Conservation (phyloP, 1,140 invertebrate genomes). For the Caerostris extrusa region DNA sequence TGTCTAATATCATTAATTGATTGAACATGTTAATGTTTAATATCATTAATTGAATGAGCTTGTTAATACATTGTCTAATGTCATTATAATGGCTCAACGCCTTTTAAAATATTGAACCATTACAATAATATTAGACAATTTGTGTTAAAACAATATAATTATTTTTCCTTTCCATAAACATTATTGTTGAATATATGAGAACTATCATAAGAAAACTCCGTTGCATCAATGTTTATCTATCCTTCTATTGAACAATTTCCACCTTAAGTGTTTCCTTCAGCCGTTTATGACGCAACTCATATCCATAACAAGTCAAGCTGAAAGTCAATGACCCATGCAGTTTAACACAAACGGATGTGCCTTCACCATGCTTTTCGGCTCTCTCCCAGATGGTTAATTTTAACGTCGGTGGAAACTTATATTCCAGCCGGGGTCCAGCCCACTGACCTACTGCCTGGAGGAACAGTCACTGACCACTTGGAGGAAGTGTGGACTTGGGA, state of each 20-base stretch:
- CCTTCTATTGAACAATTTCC: background rate
- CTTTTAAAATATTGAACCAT: too few species aligned
- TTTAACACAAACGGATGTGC: constrained; percentile 10
- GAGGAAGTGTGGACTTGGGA: constrained; percentile 15
- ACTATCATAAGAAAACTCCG: background rate
- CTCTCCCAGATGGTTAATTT: constrained; percentile 25
- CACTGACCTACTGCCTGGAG: constrained; percentile 22
- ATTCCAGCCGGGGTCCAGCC: background rate
- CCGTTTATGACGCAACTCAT: background rate
- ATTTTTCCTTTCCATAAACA: too few species aligned
- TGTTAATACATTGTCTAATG: too few species aligned
- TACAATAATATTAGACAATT: too few species aligned
- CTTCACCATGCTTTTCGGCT: background rate
- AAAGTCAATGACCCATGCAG: background rate
- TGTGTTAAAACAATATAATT: too few species aligned
- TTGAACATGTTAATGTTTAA: too few species aligned
- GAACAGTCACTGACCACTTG: constrained; percentile 49
- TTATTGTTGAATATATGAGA: too few species aligned
- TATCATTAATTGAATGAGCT: too few species aligned
- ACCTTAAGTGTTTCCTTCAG: background rate
- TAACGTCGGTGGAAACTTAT: constrained; percentile 7
- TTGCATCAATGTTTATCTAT: background rate
- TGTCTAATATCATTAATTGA: too few species aligned
- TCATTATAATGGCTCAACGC: too few species aligned
- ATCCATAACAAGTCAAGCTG: background rate